Conservation (phyloP, 2,888 invertebrate species). For the Idaea straminata region DNA sequence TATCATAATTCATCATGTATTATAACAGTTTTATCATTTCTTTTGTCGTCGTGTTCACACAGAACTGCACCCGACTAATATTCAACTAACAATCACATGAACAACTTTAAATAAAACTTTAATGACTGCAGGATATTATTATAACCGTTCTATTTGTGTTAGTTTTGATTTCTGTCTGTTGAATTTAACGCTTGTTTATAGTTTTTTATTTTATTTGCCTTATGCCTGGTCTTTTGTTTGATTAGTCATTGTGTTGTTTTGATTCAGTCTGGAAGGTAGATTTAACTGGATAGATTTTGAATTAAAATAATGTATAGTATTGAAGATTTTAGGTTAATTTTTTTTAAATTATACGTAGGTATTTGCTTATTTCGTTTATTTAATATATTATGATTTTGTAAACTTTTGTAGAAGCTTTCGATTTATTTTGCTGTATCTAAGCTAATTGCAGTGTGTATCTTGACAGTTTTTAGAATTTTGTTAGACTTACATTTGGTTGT, state of each 20-base stretch:
- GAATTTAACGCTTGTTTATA: not conserved
- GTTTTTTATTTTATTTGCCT: not conserved
- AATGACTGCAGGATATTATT: not conserved
- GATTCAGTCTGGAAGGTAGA: conserved; percentile 12
- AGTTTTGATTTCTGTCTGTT: not conserved
- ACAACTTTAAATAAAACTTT: not conserved
- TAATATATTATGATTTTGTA: too few species aligned
- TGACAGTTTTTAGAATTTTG: not conserved
- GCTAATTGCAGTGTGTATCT: not conserved
- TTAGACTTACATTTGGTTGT: not conserved
- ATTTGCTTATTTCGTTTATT: too few species aligned
- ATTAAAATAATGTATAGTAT: not conserved
- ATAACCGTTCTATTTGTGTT: not conserved
- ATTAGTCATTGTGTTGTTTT: not conserved
- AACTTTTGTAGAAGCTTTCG: not conserved
- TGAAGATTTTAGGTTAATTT: too few species aligned
- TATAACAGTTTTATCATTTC: not conserved
- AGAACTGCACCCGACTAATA: not conserved
- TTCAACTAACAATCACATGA: not conserved
- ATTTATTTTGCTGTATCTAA: not conserved
- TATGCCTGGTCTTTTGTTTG: not conserved
- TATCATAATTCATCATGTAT: not conserved
- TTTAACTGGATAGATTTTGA: not conserved
- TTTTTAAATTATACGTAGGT: too few species aligned
- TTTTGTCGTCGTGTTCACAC: not conserved